Evolutionary conservation across 2,797 vertebrate genomes (phyloP), one percentile per base, ranked within the genome.

Genomic region (Sebastes vulpes): DNA sequence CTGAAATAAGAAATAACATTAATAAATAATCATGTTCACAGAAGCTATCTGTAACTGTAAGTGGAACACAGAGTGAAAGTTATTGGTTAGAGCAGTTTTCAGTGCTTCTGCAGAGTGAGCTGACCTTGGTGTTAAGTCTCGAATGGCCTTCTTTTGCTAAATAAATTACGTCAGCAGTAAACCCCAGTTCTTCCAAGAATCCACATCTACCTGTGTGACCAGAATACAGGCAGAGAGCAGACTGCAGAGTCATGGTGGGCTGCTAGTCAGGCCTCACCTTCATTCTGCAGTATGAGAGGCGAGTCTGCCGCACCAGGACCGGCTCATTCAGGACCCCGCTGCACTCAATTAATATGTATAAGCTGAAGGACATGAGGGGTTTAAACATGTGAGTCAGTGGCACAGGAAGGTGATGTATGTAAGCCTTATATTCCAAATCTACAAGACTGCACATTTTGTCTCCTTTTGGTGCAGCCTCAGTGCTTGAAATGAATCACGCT

Each of bases 161-260:
- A 81, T 9, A 29, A 18, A 68, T 61, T 1, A 48, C 21, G 65
- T 82, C 58, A 67, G 72, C 60, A 82, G 26, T 65, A 63, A 79
- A 78, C 6, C 21, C 28, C 29, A 63, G 32, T 50, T 18, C 46
- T 72, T 72, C 66, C 67, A 16, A 68, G 50, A 79, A 75, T 80
- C 65, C 46, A 32, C 6, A 12, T 76, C 58, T 66, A 75, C 32
- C 76, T 65, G 53, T 79, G 86, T 86, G 81, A 86, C 58, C 73
- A 85, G 81, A 81, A 86, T 84, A 79, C 54, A 74, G 67, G 23
- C 73, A 70, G 77, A 3, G 72, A 35, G 42, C 70, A 85, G 81
- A 89, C 79, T 92, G 91, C 91, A 90, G 83, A 87, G 91, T 94
- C 91, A 92, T 59, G 60, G 72, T 82, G 81, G 65, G 70, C 72